Base-by-base conservation (phyloP, 2,797 vertebrate genomes). In the Cuculus canorus region DNA sequence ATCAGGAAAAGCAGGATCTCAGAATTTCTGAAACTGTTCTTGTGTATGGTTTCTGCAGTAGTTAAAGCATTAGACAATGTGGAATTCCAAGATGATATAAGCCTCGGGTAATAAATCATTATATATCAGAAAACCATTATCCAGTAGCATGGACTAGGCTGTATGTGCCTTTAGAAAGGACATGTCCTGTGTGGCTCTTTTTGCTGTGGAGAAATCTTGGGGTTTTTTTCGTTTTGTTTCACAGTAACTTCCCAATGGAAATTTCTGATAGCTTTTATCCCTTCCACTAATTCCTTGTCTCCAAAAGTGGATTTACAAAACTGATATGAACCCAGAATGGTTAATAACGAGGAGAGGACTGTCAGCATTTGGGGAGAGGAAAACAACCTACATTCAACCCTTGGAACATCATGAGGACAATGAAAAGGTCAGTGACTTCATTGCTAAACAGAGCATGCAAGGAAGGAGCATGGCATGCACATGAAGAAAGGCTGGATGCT, bases 381-480 rank as follows among this genome's bases (percentile, higher is more conserved):
- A 90, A 93, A 25, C 48, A 91, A 39, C 37, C 17, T 53, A 53
- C 23, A 39, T 60, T 82, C 43, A 70, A 19, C 43, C 60, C 32
- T 88, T 76, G 70, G 48, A 93, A 90, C 50, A 86, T 80, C 60
- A 57, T 61, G 60, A 96, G 81, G 60, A 93, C 75, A 78, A 78
- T 2, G 1, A 92, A 92, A 96, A 93, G 64, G 86, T 91, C 95
- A 97, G 53, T 82, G 77, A 50, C 48, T 96, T 96, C 88, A 95
- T 88, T 90, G 91, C 66, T 89, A 96, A 96, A 77, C 90, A 80
- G 86, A 95, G 77, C 81, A 79, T 96, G 75, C 64, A 82, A 82
- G 60, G 54, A 92, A 77, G 80, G 48, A 95, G 41, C 4, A 2
- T 4, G 5, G 70, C 43, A 9, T 13, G 28, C 0, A 1, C 5